A percentile compares a stretch with the other conserved stretches of the same genome.
Evolutionary conservation across 2,797 vertebrate species (phyloP).

Genomic region (Holocentrus rufus): DNA sequence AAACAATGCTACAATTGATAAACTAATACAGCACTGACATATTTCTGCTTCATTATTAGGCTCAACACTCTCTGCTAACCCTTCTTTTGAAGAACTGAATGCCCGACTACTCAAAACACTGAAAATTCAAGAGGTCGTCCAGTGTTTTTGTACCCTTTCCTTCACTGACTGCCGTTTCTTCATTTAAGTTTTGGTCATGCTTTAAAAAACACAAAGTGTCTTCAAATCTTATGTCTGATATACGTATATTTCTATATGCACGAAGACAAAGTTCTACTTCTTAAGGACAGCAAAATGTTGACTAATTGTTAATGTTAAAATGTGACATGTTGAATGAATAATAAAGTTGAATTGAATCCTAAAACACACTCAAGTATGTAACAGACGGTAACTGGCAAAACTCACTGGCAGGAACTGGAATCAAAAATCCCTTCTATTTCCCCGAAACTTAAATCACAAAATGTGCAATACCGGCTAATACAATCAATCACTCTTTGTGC

Average conservation of each 20-base stretch:
- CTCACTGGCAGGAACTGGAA: slow-evolving; percentile 81
- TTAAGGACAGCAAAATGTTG: slow-evolving; percentile 80
- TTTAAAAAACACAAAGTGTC: slow-evolving; percentile 71
- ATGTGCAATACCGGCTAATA: slow-evolving; percentile 87
- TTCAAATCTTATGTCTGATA: slow-evolving; percentile 69
- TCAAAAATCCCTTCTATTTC: slow-evolving; percentile 76
- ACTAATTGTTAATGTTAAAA: slow-evolving; percentile 33
- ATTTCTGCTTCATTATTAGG: slow-evolving; percentile 72
- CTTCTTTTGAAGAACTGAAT: slow-evolving; percentile 71
- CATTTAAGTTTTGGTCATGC: slow-evolving; percentile 81
- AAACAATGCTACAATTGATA: slow-evolving; percentile 79
- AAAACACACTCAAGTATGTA: slow-evolving; percentile 80
- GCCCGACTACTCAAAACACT: slow-evolving; percentile 62
- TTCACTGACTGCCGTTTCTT: slow-evolving; percentile 41
- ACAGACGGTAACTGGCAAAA: slow-evolving; percentile 81
- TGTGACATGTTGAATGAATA: slow-evolving; percentile 53
- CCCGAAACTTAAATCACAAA: slow-evolving; percentile 82
- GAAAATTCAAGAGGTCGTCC: slow-evolving; percentile 71
- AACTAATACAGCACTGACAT: slow-evolving; percentile 73
- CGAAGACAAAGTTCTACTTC: slow-evolving; percentile 80
- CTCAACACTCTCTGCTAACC: slow-evolving; percentile 65
- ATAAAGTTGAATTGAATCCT: slow-evolving; percentile 52
- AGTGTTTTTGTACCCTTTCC: slow-evolving; percentile 33
- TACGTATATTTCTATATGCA: slow-evolving; percentile 81
- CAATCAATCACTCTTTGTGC: slow-evolving; percentile 82